Base-by-base conservation (phyloP, 2,888 invertebrate genomes). In the Branchinecta sandiegonensis region DNA sequence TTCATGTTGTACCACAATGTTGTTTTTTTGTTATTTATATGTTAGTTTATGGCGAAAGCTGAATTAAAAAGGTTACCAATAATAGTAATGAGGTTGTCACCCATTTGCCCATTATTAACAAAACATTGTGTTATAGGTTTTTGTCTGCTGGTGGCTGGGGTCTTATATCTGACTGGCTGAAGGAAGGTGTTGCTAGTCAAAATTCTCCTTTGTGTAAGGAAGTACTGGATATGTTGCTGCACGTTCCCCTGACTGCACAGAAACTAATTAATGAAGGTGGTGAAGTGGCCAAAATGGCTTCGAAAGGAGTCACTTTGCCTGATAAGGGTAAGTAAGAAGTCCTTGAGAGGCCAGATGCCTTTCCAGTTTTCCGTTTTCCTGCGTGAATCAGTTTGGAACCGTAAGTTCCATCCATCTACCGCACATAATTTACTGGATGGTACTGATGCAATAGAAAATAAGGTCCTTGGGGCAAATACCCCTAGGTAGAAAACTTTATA, bases 221-320 rank as follows among this genome's bases (percentile, higher is more conserved):
- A 56, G 56, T 56, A 17, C 17, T 56, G 17, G 17, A 14, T 56
- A n/a, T 56, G n/a, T 17, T 56, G 14, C 10, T 14, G n/a, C n/a
- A 56, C 2, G n/a, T 56, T n/a, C 56, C 56, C n/a, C n/a, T 56
- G 8, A 10, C 14, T 56, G 56, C 56, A 56, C 56, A 17, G 17
- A 56, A 56, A 17, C 10, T 56, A 56, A 56, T 56, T 56, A 56
- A 56, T 17, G 56, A 56, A 56, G 56, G 56, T 14, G 56, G 56
- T 8, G 56, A 56, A 14, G 17, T 56, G 56, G 56, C 56, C 1
- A 56, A 56, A 10, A 56, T 14, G 17, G 56, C 56, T 17, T 56
- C 56, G 8, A 56, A 56, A 10, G n/a, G 56, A 8, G n/a, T 17
- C n/a, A 56, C 56, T 17, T 56, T 56, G 56, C 17, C 56, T 56